phyloP scores from a whole-genome alignment of 1,140 invertebrate species.

The Drosophila kohkoa region DNA sequence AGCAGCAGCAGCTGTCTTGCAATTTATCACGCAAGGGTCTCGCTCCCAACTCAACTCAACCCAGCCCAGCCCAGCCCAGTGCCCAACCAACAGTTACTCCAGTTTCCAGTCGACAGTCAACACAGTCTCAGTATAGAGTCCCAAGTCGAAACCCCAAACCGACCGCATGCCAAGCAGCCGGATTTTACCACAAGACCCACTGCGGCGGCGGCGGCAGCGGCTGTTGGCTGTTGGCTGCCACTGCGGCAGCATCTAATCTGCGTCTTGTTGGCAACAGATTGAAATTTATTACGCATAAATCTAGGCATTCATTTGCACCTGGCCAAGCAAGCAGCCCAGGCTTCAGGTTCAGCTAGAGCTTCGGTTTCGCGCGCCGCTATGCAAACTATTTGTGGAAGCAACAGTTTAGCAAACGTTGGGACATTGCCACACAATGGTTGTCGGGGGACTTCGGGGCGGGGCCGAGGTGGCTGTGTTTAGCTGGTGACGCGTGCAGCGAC shows the following conservation, averaged over 20 bases:
- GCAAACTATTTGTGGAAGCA: conserved; percentile 72
- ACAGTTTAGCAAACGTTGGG: conserved; percentile 41
- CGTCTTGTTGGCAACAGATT: conserved; percentile 83
- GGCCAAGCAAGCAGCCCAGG: conserved; percentile 30
- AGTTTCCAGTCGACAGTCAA: background rate
- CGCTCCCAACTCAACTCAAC: background rate
- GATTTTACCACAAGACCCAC: background rate
- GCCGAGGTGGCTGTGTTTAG: background rate
- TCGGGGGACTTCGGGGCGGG: too few species aligned
- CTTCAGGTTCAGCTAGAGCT: conserved; percentile 3
- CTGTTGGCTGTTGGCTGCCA: background rate
- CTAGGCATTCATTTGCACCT: conserved; percentile 82
- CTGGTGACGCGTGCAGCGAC: conserved; percentile 53
- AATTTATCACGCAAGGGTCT: conserved; percentile 56
- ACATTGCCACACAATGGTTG: background rate
- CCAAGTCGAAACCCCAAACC: conserved; percentile 26
- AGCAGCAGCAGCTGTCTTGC: conserved; percentile 33
- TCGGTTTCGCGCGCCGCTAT: conserved; percentile 55
- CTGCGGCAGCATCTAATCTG: conserved; percentile 58
- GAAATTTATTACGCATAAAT: conserved; percentile 84
- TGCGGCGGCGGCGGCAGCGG: conserved; percentile 6
- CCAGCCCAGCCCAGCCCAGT: background rate
- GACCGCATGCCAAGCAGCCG: conserved; percentile 41
- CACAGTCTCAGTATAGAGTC: background rate
- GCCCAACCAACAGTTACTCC: background rate